phyloP scores from a whole-genome alignment of 2,113 vertebrate species.

The Pterocles gutturalis region DNA sequence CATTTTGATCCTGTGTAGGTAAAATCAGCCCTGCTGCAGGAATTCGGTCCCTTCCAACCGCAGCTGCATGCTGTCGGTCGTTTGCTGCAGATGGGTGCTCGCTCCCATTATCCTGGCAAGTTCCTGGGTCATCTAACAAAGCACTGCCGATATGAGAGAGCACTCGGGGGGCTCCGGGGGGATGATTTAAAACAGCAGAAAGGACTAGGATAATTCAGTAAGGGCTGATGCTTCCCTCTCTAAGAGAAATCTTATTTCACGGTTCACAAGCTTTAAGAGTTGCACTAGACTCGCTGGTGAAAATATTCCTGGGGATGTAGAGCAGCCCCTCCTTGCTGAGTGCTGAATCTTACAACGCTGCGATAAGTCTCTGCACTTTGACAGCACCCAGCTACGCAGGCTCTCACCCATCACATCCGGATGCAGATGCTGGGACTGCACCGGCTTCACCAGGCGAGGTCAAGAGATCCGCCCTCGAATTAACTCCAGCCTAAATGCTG shows the following conservation, averaged over 20 bases:
- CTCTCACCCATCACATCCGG: neutral
- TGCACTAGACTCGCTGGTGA: neutral
- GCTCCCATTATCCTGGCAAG: conserved; percentile 48
- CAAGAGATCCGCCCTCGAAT: neutral
- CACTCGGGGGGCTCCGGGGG: neutral
- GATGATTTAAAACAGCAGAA: conserved; percentile 41
- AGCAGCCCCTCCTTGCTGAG: neutral
- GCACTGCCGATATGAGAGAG: conserved; percentile 4
- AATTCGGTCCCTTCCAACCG: neutral
- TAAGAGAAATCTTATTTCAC: conserved; percentile 75
- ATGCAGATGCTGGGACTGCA: rapidly evolving
- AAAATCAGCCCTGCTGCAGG: neutral
- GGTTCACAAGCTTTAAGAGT: conserved; percentile 49
- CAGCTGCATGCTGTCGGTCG: neutral
- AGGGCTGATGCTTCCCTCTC: conserved; percentile 40
- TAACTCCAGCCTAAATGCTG: neutral
- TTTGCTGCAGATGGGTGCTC: conserved; percentile 51
- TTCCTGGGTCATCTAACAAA: conserved; percentile 65
- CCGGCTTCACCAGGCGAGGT: neutral
- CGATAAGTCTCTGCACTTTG: neutral
- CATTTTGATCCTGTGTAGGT: neutral
- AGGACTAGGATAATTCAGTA: conserved; percentile 3
- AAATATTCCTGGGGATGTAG: neutral
- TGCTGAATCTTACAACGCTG: neutral
- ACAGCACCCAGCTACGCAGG: neutral